Evolutionary conservation across 1,140 invertebrate genomes (phyloP), one percentile per base, ranked within the genome.

Genomic region (Samia ricini): DNA sequence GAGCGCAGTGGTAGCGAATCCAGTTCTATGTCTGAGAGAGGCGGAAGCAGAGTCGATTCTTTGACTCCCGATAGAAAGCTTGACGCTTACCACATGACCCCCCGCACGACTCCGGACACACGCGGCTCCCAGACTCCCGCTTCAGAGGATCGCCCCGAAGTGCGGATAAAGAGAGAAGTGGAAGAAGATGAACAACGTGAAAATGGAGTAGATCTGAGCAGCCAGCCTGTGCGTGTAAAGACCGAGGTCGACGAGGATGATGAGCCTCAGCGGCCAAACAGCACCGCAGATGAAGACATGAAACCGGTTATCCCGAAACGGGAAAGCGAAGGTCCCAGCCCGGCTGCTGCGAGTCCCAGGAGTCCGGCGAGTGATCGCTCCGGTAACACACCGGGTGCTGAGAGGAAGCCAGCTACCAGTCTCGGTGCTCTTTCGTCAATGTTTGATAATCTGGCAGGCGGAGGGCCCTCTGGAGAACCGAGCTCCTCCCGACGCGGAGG

Each of bases 341-440:
- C 92, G 3, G 90, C 86, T 12, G n/a, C n/a, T 29, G 83, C 91
- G 50, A 94, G 93, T 77, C 93, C 93, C 88, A 72, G 93, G 1
- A 96, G 95, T 88, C 95, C 95, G 1, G 93, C 93, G 5, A 95
- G 95, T 71, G 95, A 96, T 68, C 92, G 95, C 24, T 96, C 95
- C 0, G 93, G 92, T 0, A 66, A 95, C 48, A 95, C 95, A 0
- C 94, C 94, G 2, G 93, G 93, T 22, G 91, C 92, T 23, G 94
- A 95, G 60, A 92, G 93, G 29, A 94, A 94, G 74, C 92, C 94
- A 1, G 92, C 94, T 21, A 92, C 92, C 21, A 96, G 96, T 72
- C 91, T 97, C n/a, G 94, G 95, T 18, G 96, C 96, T 0, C 85
- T 97, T 0, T 96, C 95, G 1, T 96, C 96, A n/a, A 97, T 97